Evolutionary conservation across 1,140 invertebrate genomes (phyloP), one percentile per base, ranked within the genome.

Genomic region (Aphis gossypii): DNA sequence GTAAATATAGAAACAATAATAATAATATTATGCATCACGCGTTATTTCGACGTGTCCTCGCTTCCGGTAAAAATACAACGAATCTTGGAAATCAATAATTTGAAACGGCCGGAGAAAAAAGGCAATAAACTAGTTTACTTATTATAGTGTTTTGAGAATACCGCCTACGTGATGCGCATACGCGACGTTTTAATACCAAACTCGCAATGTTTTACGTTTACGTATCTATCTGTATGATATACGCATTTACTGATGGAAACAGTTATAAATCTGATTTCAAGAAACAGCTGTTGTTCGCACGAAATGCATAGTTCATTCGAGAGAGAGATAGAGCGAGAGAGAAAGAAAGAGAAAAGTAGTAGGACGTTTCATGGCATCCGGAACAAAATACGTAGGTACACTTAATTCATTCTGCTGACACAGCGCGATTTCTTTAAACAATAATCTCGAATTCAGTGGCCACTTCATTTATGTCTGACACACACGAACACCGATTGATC

Each of bases 381-480:
- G 60, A 76, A 76, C 60, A n/a, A 76, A 76, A 76, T 76, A 76
- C 60, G 60, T 76, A 76, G 60, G 60, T 76, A 76, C 60, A n/a
- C 60, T 76, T 76, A 76, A 76, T 76, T n/a, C 60, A 76, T 76
- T 76, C 60, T 35, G 60, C 60, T 76, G 60, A 76, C 60, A 76
- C 14, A n/a, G 60, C 60, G 60, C 30, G 60, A 76, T 76, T 76
- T 76, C 60, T 76, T 76, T 76, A 76, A 76, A 76, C 60, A 76
- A 76, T 76, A n/a, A 76, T 76, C 60, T 76, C n/a, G 60, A 76
- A 76, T 35, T n/a, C 60, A 76, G 5, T 76, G 30, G 30, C 60
- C 60, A 76, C 30, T 76, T 76, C 30, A 76, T 76, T 76, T 76
- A 14, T 76, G 60, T n/a, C 60, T 18, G 60, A 76, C 30, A 76